Evolutionary conservation across 2,797 vertebrate species (phyloP).

Genomic region (Picus viridis): DNA sequence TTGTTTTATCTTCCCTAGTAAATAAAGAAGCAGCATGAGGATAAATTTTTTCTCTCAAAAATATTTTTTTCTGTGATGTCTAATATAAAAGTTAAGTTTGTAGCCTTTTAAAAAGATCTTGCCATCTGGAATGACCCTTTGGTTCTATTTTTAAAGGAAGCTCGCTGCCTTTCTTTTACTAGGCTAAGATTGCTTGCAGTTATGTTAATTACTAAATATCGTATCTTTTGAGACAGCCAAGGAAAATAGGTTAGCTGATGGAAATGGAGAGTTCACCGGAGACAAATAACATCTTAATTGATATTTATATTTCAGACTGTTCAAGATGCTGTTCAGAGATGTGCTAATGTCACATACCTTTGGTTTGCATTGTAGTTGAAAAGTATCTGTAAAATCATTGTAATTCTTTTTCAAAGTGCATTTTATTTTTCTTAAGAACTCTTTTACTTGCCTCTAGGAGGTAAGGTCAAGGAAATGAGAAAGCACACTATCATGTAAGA

Average conservation of each 20-base stretch:
- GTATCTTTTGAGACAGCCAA: constrained; percentile 53
- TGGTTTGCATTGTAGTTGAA: neutral
- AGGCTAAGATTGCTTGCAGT: constrained; percentile 41
- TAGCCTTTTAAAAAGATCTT: constrained; percentile 23
- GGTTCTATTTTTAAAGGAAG: constrained; percentile 41
- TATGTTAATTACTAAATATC: constrained; percentile 62
- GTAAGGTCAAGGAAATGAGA: neutral
- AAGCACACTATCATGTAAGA: neutral
- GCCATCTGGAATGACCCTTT: constrained; percentile 20
- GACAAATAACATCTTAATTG: constrained; percentile 66
- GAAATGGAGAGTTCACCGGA: constrained; percentile 49
- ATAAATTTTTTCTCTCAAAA: neutral
- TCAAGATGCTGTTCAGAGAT: neutral
- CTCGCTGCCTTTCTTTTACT: constrained; percentile 25
- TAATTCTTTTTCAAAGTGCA: neutral
- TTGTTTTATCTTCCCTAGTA: neutral
- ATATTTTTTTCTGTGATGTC: neutral
- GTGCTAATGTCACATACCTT: neutral
- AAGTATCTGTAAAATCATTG: neutral
- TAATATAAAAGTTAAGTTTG: neutral
- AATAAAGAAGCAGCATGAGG: neutral
- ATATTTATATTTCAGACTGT: constrained; percentile 50
- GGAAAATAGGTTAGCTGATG: constrained; percentile 62
- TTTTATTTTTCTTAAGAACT: constrained; percentile 30
- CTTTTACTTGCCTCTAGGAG: constrained; percentile 35